Conservation (phyloP, 2,888 invertebrate species). For the Eupsilia transversa region DNA sequence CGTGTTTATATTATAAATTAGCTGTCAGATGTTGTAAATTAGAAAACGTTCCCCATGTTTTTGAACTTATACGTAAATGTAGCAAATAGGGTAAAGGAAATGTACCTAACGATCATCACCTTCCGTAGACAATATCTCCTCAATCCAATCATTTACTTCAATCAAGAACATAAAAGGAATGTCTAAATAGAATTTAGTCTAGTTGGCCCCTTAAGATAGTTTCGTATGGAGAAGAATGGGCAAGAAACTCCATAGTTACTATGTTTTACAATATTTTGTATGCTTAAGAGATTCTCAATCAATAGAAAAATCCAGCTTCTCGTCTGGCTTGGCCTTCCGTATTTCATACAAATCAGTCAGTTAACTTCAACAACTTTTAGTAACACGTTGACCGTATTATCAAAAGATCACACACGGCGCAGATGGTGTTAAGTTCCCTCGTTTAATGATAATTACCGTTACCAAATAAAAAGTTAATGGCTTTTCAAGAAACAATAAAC, state of each 20-base stretch:
- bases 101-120: no score
- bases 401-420: constrained; percentile 30
- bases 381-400: not conserved
- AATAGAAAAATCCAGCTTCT: not conserved
- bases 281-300: not conserved
- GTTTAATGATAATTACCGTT: constrained; percentile 41
- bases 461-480: constrained; percentile 55
- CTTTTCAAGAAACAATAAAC: constrained; percentile 60
- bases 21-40: constrained; percentile 55
- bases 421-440: constrained; percentile 31
- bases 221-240: no score
- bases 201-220: no score
- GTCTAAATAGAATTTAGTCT: no score
- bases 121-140: no score
- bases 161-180: no score
- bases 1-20: constrained; percentile 64
- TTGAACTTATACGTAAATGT: constrained; percentile 22
- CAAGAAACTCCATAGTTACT: no score
- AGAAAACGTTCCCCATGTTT: constrained; percentile 31
- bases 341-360: not conserved
- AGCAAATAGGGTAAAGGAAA: constrained; percentile 8
- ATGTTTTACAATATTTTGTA: no score
- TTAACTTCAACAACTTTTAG: constrained; percentile 10
- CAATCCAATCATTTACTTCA: no score
- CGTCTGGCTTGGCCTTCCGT: not conserved